Base-by-base conservation (phyloP, 2,888 invertebrate species). In the Tetragnatha montana region DNA sequence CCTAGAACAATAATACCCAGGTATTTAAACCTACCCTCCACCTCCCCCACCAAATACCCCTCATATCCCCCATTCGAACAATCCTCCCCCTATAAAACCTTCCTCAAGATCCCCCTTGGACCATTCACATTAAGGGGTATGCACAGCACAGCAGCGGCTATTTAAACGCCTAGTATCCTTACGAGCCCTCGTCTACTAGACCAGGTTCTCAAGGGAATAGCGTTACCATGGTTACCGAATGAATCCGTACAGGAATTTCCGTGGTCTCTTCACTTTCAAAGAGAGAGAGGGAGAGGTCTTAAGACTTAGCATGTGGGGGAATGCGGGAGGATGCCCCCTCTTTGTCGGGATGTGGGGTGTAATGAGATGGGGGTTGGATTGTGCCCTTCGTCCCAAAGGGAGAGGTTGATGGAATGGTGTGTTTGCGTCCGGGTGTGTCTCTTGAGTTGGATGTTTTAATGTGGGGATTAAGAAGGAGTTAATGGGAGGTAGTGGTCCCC, bases 191-290 rank as follows among this genome's bases (percentile, higher is more conserved):
- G 73, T 51, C 50, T 82, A 49, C 69, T 21, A 21, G 49, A 17
- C 21, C 35, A 22, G 14, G n/a, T 8, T 76, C 87, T 75, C 81
- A 14, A 81, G 87, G 75, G 87, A 17, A 68, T 17, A 49, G 22
- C 14, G 87, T 87, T 75, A n/a, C 81, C 35, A 87, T 87, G 74
- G 75, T 17, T n/a, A 87, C 87, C 8, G n/a, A 60, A 73, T 74
- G 80, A 35, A 71, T 50, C 19, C 73, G 19, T 47, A 14, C 49
- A 70, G 75, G 74, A 69, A 71, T 19, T 74, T 71, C 84, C 73
- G 71, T 21, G 14, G 74, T 19, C 14, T 73, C 49, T 70, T 70
- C 81, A n/a, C 49, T 70, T 49, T 75, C 17, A 1, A 35, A 35
- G 2, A 35, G 35, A 35, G 35, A 35, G 35, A n/a, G n/a, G 22